These are phyloP conservation scores for Ochropleura leucogaster DNA, from an alignment of 2,888 invertebrate genomes.

Conservation along the genomic window DNA sequence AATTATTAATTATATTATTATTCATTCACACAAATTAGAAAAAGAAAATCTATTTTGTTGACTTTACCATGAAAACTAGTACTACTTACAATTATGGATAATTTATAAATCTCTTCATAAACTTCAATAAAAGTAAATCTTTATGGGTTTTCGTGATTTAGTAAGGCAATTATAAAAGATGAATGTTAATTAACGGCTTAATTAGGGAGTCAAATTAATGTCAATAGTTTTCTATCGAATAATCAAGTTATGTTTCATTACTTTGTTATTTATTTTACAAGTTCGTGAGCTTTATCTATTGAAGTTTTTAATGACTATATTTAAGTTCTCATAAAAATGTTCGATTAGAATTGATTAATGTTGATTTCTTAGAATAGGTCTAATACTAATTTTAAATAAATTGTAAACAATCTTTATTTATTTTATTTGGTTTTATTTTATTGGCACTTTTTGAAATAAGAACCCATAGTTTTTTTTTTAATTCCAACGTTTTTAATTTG, in stretches of 20 bases:
- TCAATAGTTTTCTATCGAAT: constrained; percentile 38
- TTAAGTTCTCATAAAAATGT: constrained; percentile 32
- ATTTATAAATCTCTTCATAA: constrained; percentile 11
- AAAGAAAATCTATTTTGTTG: constrained; percentile 30
- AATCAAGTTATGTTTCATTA: constrained; percentile 42
- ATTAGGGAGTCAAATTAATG: constrained; percentile 44
- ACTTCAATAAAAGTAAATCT: constrained; percentile 38
- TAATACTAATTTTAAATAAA: constrained; percentile 3
- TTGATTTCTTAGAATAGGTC: constrained; percentile 22
- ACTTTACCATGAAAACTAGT: constrained; percentile 9
- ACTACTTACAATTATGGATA: background rate
- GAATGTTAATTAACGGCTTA: constrained; percentile 34
- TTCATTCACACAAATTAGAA: too few relatives aligned
- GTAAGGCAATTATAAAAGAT: constrained; percentile 37
- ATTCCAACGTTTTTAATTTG: background rate
- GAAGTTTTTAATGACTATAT: constrained; percentile 47
- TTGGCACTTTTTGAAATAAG: background rate
- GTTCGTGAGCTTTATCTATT: constrained; percentile 33
- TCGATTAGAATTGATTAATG: constrained; percentile 35
- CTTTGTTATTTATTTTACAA: constrained; percentile 23
- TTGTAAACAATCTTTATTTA: background rate
- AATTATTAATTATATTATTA: too few relatives aligned
- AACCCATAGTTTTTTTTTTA: background rate
- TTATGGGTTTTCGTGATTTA: constrained; percentile 49
- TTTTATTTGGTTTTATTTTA: background rate